Conservation (phyloP, 1,140 invertebrate genomes). For the Panonychus citri region DNA sequence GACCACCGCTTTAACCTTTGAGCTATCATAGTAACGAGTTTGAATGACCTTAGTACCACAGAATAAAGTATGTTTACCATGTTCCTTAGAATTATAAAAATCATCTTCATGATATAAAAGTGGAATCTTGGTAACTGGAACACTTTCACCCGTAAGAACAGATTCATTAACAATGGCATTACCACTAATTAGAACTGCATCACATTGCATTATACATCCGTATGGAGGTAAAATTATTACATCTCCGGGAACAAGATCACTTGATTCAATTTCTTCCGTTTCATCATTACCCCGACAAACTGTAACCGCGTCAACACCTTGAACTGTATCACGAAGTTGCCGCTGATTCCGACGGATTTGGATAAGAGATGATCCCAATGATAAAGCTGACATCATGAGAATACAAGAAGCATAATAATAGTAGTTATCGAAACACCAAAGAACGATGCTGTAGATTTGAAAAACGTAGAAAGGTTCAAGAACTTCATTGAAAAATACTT, state of each 20-base stretch:
- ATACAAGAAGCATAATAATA: conserved; percentile 33
- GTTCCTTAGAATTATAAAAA: conserved; percentile 32
- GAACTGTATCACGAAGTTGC: conserved; percentile 41
- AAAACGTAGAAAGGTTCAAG: conserved; percentile 30
- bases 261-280: conserved; percentile 18
- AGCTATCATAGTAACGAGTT: conserved; percentile 42
- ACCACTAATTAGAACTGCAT: conserved; percentile 64
- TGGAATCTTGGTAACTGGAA: conserved; percentile 38
- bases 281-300: conserved; percentile 31
- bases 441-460: conserved; percentile 29
- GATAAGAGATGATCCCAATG: conserved; percentile 22
- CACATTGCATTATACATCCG: conserved; percentile 65
- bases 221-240: conserved; percentile 60
- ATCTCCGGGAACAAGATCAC: conserved; percentile 65
- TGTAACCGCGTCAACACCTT: conserved; percentile 39
- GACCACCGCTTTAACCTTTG: conserved; percentile 28
- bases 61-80: conserved; percentile 66
- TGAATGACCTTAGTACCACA: conserved; percentile 88
- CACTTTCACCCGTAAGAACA: conserved; percentile 30
- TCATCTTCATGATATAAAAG: conserved; percentile 22
- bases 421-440: conserved; percentile 35
- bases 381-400: conserved; percentile 30
- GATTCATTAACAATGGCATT: conserved; percentile 82
- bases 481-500: conserved; percentile 19
- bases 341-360: conserved; percentile 38